Percentiles rank a stretch among this genome's conserved stretches.
These are phyloP conservation scores for Sakesphorus luctuosus DNA, from an alignment of 2,113 vertebrate genomes.

Conservation along the genomic window DNA sequence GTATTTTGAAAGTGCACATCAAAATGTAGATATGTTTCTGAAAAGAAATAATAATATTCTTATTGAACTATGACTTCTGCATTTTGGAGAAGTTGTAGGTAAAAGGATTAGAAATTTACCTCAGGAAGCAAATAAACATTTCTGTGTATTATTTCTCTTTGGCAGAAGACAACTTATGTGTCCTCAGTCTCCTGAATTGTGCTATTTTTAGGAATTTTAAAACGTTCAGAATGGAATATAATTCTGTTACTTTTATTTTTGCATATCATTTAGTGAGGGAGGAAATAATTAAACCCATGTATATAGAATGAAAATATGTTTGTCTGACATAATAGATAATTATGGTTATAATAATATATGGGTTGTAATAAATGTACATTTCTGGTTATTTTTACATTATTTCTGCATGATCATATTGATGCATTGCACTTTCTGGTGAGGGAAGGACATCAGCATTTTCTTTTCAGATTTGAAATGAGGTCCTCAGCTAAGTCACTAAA, in stretches of 20 bases:
- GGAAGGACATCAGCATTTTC: neutral
- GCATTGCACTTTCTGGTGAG: neutral
- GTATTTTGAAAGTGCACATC: neutral
- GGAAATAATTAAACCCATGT: neutral
- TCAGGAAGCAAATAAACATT: neutral
- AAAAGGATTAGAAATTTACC: neutral
- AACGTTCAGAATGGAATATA: conserved; percentile 17
- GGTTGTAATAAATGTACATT: neutral
- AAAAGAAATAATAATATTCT: neutral
- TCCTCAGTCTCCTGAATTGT: neutral
- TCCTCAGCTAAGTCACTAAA: neutral
- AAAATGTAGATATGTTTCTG: neutral
- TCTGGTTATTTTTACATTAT: neutral
- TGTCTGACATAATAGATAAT: neutral
- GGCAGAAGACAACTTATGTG: conserved; percentile 30
- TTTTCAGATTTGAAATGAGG: neutral
- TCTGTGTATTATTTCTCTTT: conserved; percentile 48
- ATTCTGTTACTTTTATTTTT: neutral
- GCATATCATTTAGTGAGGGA: neutral
- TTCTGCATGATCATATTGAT: neutral
- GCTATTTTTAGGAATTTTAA: conserved; percentile 43
- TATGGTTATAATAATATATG: neutral
- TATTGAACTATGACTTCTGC: neutral
- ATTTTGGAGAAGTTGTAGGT: neutral
- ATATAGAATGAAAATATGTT: neutral